Conservation (phyloP, 2,113 vertebrate species). For the Vidua macroura region DNA sequence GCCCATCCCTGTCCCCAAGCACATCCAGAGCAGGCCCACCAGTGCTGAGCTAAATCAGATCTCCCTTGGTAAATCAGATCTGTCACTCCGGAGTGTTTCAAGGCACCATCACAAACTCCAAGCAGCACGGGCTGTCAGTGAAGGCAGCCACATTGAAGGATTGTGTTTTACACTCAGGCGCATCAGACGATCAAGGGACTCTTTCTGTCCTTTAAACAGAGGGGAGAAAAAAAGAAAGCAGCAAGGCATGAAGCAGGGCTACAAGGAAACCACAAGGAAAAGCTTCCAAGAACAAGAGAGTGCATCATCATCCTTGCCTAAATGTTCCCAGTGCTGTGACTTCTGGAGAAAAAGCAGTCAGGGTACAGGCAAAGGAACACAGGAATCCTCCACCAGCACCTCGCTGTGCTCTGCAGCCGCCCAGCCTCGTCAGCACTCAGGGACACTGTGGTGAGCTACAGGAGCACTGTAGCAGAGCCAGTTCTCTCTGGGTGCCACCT, state of each 20-base stretch:
- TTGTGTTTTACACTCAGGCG: not conserved
- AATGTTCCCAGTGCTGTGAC: not conserved
- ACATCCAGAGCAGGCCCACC: not conserved
- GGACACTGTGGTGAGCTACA: not conserved
- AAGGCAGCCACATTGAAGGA: not conserved
- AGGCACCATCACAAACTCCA: not conserved
- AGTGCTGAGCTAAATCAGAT: not conserved
- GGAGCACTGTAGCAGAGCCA: not conserved
- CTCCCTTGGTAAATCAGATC: not conserved
- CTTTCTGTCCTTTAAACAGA: not conserved
- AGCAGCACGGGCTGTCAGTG: not conserved
- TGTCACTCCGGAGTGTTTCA: not conserved
- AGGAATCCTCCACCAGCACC: not conserved
- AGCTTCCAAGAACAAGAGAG: not conserved
- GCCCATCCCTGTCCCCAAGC: not conserved
- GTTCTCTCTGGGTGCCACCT: not conserved
- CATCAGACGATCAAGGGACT: not conserved
- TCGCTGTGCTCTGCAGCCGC: accelerated
- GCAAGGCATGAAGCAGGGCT: not conserved
- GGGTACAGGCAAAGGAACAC: not conserved
- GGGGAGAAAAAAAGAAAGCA: too few species aligned
- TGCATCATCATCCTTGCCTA: not conserved
- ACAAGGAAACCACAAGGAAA: not conserved
- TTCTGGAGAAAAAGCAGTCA: not conserved
- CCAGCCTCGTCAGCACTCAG: not conserved